Conservation (phyloP, 2,113 vertebrate species). For the Stigmatopora argus region DNA sequence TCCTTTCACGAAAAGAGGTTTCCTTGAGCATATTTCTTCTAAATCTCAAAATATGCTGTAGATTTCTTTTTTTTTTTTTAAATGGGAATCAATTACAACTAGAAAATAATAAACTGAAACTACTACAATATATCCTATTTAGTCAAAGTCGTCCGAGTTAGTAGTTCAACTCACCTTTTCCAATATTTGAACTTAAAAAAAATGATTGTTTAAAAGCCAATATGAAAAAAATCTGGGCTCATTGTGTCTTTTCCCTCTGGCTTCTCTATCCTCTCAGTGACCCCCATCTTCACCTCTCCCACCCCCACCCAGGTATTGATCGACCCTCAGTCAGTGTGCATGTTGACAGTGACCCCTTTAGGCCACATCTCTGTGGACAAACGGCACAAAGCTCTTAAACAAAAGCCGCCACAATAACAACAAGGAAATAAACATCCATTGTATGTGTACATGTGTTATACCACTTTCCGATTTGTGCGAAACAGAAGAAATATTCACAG, state of each 20-base stretch:
- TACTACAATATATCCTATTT: neutral
- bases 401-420: slow-evolving; percentile 16
- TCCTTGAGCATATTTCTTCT: slow-evolving; percentile 2
- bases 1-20: neutral
- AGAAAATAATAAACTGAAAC: neutral
- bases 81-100: neutral
- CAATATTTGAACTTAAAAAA: neutral
- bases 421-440: slow-evolving; percentile 2
- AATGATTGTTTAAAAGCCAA: slow-evolving; percentile 9
- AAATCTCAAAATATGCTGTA: slow-evolving; percentile 7
- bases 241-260: slow-evolving; percentile 1
- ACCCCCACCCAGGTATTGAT: slow-evolving; percentile 37
- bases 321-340: slow-evolving; percentile 40
- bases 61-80: neutral
- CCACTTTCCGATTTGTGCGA: neutral
- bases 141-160: too few relatives aligned
- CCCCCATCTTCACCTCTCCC: slow-evolving; percentile 8
- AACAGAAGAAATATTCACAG: neutral
- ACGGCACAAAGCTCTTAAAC: slow-evolving; percentile 13
- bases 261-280: slow-evolving; percentile 17
- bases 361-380: slow-evolving; percentile 42
- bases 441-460: neutral
- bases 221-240: slow-evolving; percentile 5
- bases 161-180: neutral
- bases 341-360: slow-evolving; percentile 68